A percentile compares a stretch with the other conserved stretches of the same genome.
Conservation (phyloP, 1,140 invertebrate species). For the Oncopodura yosiiana region DNA sequence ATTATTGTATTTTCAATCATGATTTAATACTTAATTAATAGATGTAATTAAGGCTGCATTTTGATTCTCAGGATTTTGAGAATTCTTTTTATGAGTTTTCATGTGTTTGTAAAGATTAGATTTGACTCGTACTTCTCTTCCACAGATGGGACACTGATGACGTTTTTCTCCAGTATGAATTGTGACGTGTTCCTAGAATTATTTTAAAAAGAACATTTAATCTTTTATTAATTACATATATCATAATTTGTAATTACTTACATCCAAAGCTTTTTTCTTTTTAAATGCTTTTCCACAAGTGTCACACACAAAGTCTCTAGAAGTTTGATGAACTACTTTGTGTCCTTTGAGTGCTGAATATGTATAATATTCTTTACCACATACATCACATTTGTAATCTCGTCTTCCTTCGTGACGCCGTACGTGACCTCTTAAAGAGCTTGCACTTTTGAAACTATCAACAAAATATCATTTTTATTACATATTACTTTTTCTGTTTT, state of each 20-base stretch:
- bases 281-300: constrained; percentile 31
- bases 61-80: too few relatives aligned
- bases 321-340: constrained; percentile 30
- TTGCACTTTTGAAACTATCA: constrained; percentile 27
- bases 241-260: constrained; percentile 3
- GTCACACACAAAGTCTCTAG: constrained; percentile 22
- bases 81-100: constrained; percentile 32
- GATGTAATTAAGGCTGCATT: too few relatives aligned
- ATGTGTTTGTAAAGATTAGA: constrained; percentile 35
- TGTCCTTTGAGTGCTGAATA: constrained; percentile 29
- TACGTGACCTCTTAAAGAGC: constrained; percentile 24
- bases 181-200: constrained; percentile 25
- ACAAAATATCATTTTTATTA: too few relatives aligned
- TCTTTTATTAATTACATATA: background rate
- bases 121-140: constrained; percentile 32
- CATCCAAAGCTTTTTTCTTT: constrained; percentile 30
- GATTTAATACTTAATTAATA: too few relatives aligned
- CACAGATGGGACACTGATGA: constrained; percentile 37
- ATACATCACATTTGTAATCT: constrained; percentile 32
- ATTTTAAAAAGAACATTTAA: background rate
- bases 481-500: background rate
- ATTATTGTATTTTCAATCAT: too few relatives aligned
- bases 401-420: constrained; percentile 24
- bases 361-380: constrained; percentile 23
- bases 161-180: constrained; percentile 38